Conservation (phyloP, 2,797 vertebrate species). For the Botia kubotai region DNA sequence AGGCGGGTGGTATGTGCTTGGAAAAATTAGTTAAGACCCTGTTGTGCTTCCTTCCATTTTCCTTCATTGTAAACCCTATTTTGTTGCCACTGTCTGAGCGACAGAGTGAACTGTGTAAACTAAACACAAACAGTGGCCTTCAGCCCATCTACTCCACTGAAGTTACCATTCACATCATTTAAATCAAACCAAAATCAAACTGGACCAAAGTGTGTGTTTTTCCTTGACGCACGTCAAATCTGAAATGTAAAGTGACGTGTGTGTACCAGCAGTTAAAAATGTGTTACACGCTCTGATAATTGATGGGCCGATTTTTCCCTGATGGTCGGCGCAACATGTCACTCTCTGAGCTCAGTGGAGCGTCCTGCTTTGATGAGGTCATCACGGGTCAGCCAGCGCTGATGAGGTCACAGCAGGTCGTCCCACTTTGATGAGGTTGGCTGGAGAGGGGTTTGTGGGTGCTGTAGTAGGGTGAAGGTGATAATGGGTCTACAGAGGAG, state of each 20-base stretch:
- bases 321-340: constrained; percentile 59
- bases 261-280: constrained; percentile 71
- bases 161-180: constrained; percentile 25
- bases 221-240: constrained; percentile 24
- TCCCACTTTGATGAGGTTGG: constrained; percentile 84
- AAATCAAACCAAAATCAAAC: constrained; percentile 23
- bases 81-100: constrained; percentile 6
- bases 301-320: constrained; percentile 74
- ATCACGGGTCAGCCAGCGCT: constrained; percentile 73
- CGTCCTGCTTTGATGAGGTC: constrained; percentile 83
- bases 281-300: constrained; percentile 75
- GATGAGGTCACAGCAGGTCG: constrained; percentile 82
- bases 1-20: constrained; percentile 34
- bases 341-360: constrained; percentile 70
- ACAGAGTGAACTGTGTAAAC: not conserved
- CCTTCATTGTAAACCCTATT: not conserved
- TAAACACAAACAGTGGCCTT: constrained; percentile 8
- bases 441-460: constrained; percentile 64
- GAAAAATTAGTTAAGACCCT: constrained; percentile 28
- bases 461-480: constrained; percentile 68
- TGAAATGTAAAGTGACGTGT: constrained; percentile 47
- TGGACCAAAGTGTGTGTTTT: constrained; percentile 11
- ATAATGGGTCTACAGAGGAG: constrained; percentile 68
- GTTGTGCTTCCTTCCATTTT: constrained; percentile 38
- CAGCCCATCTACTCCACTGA: not conserved